Base-by-base conservation (phyloP, 1,140 invertebrate genomes). In the Chelonus insularis region DNA sequence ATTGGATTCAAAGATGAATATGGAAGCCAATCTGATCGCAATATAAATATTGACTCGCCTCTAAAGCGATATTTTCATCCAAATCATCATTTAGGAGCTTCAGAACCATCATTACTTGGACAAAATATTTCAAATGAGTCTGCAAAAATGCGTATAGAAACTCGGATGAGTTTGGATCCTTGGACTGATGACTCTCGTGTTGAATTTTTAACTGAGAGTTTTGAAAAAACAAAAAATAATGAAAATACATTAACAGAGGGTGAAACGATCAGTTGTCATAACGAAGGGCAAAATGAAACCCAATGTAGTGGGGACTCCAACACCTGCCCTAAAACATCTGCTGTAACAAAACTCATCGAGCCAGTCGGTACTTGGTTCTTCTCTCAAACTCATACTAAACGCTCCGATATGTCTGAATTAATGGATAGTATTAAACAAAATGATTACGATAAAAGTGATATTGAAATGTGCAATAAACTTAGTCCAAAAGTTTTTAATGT, bases 1-100 rank as follows among this genome's bases (percentile, higher is more conserved):
- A 95, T 97, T 57, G 94, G 95, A 0, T 95, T 95, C 71, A 87
- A 91, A 64, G 93, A 95, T 71, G 92, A 97, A 63, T 90, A 88
- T 71, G 86, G 4, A n/a, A 90, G 90, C 71, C 87, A 92, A 58
- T 90, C 89, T 1, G 91, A 94, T 79, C 82, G 89, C 50, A 94
- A 95, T 65, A n/a, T n/a, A n/a, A n/a, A n/a, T n/a, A 83, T 29
- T 29, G 25, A 29, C 3, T 29, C 25, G 25, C 25, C 25, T 29
- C 7, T 29, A 4, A 29, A 29, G 7, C 3, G 25, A 7, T 29
- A 29, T 29, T 29, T 29, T 29, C 3, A 29, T 7, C 25, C 25
- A 29, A 29, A 29, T 29, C 3, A 4, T 29, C 25, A 29, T 29
- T 29, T 29, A 29, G 25, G 25, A 7, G 25, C 25, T 29, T 3